A percentile compares a stretch with the other conserved stretches of the same genome.
phyloP scores from a whole-genome alignment of 1,140 invertebrate genomes.

The Drosophila nannoptera region DNA sequence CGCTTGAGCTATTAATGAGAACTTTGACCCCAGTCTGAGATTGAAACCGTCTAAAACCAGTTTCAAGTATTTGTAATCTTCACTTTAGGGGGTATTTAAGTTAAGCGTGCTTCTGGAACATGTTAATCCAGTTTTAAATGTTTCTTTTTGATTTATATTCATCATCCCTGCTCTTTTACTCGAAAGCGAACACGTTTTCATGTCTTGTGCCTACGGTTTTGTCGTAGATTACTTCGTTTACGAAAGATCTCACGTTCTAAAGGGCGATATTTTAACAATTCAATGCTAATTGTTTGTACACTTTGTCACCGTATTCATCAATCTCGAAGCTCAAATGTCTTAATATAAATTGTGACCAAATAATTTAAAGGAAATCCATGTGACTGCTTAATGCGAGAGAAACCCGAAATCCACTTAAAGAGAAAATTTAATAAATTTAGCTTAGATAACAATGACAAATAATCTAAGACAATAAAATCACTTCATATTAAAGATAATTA shows the following conservation, averaged over 20 bases:
- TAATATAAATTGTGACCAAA: conserved; percentile 21
- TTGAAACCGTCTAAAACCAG: conserved; percentile 6
- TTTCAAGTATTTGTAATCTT: neutral
- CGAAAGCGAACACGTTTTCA: conserved; percentile 21
- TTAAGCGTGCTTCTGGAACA: conserved; percentile 8
- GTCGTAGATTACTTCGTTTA: neutral
- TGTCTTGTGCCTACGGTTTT: neutral
- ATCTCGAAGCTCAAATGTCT: conserved; percentile 2
- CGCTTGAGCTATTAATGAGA: conserved; percentile 1
- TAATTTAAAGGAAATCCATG: neutral
- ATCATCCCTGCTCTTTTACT: neutral
- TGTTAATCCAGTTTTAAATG: neutral
- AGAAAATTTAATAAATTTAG: neutral
- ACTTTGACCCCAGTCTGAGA: neutral
- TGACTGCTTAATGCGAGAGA: neutral
- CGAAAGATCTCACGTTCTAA: conserved; percentile 20
- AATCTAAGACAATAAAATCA: conserved; percentile 22
- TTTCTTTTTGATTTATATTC: conserved; percentile 6
- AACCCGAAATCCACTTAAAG: neutral
- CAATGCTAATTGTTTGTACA: conserved; percentile 50
- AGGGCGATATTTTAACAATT: conserved; percentile 45
- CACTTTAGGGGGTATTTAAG: neutral
- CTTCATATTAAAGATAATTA: conserved; percentile 1
- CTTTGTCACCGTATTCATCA: conserved; percentile 40
- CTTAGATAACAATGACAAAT: conserved; percentile 2